These are phyloP conservation scores for Dolichallabes microphthalmus DNA, from an alignment of 2,113 vertebrate genomes.

Conservation along the genomic window DNA sequence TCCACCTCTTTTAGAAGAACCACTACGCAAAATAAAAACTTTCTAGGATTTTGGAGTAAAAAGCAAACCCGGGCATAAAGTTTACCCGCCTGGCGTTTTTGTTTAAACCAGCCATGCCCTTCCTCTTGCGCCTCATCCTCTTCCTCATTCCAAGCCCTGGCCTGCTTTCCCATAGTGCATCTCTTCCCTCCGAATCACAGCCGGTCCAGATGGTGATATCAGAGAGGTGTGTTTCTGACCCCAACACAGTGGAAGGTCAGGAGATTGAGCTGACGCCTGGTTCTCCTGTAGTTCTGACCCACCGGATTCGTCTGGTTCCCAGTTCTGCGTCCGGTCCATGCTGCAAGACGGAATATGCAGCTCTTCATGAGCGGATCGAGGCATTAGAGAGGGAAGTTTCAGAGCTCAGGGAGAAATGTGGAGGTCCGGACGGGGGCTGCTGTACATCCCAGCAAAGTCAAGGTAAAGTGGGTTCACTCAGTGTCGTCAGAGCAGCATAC, in stretches of 20 bases:
- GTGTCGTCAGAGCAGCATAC: neutral
- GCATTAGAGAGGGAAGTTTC: constrained; percentile 72
- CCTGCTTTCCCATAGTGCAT: constrained; percentile 37
- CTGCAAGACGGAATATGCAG: constrained; percentile 59
- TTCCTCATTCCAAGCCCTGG: constrained; percentile 51
- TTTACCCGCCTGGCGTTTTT: neutral
- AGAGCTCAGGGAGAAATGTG: constrained; percentile 68
- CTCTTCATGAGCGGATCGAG: constrained; percentile 64
- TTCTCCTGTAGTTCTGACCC: constrained; percentile 72
- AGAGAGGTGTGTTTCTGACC: constrained; percentile 54
- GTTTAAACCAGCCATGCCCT: constrained; percentile 39
- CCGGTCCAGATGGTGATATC: constrained; percentile 64
- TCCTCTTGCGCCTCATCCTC: constrained; percentile 50
- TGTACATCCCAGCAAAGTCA: constrained; percentile 69
- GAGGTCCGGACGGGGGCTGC: constrained; percentile 65
- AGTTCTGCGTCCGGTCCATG: constrained; percentile 42
- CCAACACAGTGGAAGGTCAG: constrained; percentile 45
- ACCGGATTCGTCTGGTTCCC: constrained; percentile 68
- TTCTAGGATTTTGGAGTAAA: neutral
- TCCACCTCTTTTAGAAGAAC: neutral
- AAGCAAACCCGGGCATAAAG: neutral
- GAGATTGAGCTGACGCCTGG: constrained; percentile 64
- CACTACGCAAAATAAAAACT: no score
- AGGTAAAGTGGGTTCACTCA: constrained; percentile 54
- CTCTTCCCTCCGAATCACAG: constrained; percentile 57